Evolutionary conservation across 2,888 invertebrate species (phyloP).

Genomic region (Parnassius glacialis): DNA sequence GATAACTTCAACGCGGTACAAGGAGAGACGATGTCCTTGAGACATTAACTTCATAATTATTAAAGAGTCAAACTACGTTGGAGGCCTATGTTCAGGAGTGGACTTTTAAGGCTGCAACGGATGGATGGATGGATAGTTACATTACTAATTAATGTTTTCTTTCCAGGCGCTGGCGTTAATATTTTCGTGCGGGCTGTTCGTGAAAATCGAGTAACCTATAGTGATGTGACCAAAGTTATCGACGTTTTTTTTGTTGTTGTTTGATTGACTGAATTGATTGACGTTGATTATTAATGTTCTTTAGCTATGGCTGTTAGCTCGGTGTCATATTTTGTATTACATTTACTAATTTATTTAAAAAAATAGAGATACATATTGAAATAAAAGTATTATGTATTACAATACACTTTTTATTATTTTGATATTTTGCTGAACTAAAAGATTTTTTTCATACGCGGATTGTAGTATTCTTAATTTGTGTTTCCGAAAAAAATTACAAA

Average conservation of each 20-base stretch:
- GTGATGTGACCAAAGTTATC: conserved; percentile 26
- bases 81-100: too few species aligned
- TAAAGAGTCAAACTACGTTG: too few species aligned
- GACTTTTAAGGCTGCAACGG: too few species aligned
- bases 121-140: too few species aligned
- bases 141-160: conserved; percentile 46
- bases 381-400: conserved; percentile 30
- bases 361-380: conserved; percentile 35
- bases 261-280: conserved; percentile 36
- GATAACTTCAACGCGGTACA: too few species aligned
- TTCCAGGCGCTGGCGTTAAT: conserved; percentile 90
- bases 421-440: too few species aligned
- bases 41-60: too few species aligned
- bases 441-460: too few species aligned
- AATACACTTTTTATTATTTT: neutral
- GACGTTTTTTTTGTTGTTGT: conserved; percentile 23
- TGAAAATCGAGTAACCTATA: conserved; percentile 86
- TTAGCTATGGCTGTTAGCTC: conserved; percentile 24
- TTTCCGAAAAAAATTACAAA: too few species aligned
- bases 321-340: conserved; percentile 36
- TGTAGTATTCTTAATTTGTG: too few species aligned
- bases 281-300: conserved; percentile 21
- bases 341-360: conserved; percentile 39
- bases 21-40: too few species aligned
- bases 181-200: conserved; percentile 91